Base-by-base conservation (phyloP, 2,888 invertebrate genomes). In the Apodemia mormo region DNA sequence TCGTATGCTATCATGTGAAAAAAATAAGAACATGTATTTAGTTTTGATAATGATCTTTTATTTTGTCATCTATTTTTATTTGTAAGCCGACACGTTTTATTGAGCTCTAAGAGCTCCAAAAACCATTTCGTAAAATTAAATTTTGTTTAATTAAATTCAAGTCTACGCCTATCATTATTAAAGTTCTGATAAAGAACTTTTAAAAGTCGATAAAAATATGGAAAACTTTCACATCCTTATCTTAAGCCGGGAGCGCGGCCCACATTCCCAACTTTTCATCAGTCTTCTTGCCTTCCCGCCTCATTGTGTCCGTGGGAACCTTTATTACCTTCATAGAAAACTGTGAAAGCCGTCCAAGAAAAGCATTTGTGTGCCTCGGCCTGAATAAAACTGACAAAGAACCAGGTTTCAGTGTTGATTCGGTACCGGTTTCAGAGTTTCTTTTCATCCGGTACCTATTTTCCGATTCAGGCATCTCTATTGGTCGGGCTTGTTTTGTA, bases 271-370 rank as follows among this genome's bases (percentile, higher is more conserved):
- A 92, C 88, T 92, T 92, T 92, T 91, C 92, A 92, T 90, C 90
- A 86, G 84, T 84, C 88, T 86, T 88, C 88, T 90, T 86, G 86
- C 89, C 87, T 88, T 85, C 87, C 85, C 83, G 80, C 82, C 84
- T 79, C 85, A 92, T 92, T 92, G 92, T 92, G 92, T 87, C 89
- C 90, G 91, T 89, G 89, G 85, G 89, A 92, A 91, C 92, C 92
- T 92, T 92, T 93, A 93, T 93, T 93, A 86, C 91, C 90, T 81
- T 89, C 85, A 91, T 92, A 91, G 91, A 92, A 92, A 92, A 83
- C 87, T 82, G 84, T 93, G 92, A 92, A 93, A 88, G 89, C 85
- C 80, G 79, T 81, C 86, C 85, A 92, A 91, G 92, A 92, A 92
- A 93, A 91, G 89, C 90, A 87, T 91, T 93, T 93, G 92, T 92